A percentile compares a stretch with the other conserved stretches of the same genome.
Conservation (phyloP, 1,140 invertebrate genomes). For the Drosophila littoralis region DNA sequence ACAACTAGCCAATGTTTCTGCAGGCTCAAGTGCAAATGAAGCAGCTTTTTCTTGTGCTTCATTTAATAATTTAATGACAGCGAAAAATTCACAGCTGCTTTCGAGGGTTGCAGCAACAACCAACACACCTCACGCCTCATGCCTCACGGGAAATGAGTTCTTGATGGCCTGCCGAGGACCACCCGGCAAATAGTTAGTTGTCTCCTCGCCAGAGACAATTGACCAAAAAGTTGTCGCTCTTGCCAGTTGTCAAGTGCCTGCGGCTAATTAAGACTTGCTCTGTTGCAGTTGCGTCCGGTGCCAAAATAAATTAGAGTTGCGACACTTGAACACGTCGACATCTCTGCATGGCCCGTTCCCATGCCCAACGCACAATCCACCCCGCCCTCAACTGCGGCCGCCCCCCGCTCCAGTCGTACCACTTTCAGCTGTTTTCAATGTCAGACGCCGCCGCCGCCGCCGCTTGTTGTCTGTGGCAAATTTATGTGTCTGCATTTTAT, state of each 20-base stretch:
- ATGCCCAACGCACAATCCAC: background rate
- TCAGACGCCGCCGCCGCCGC: conserved; percentile 61
- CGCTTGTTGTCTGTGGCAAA: conserved; percentile 67
- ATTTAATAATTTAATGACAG: conserved; percentile 77
- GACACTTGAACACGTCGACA: conserved; percentile 38
- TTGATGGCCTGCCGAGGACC: conserved; percentile 60
- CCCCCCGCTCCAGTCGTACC: background rate
- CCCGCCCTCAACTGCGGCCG: no score
- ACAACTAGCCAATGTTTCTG: conserved; percentile 1
- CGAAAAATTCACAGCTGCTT: conserved; percentile 43
- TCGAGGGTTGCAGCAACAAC: background rate
- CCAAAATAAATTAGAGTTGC: conserved; percentile 37
- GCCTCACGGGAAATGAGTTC: conserved; percentile 69
- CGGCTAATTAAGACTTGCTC: conserved; percentile 36
- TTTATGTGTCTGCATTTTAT: conserved; percentile 77
- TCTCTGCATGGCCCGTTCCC: conserved; percentile 14
- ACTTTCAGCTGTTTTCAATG: conserved; percentile 69
- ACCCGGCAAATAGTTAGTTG: conserved; percentile 25
- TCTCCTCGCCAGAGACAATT: conserved; percentile 6
- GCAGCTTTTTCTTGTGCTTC: conserved; percentile 50
- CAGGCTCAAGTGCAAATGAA: background rate
- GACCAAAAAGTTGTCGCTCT: conserved; percentile 20
- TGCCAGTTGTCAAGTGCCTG: conserved; percentile 22
- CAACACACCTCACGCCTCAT: background rate
- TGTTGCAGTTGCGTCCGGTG: background rate